Evolutionary conservation across 2,797 vertebrate species (phyloP).

Genomic region (Anomalospiza imberbis): DNA sequence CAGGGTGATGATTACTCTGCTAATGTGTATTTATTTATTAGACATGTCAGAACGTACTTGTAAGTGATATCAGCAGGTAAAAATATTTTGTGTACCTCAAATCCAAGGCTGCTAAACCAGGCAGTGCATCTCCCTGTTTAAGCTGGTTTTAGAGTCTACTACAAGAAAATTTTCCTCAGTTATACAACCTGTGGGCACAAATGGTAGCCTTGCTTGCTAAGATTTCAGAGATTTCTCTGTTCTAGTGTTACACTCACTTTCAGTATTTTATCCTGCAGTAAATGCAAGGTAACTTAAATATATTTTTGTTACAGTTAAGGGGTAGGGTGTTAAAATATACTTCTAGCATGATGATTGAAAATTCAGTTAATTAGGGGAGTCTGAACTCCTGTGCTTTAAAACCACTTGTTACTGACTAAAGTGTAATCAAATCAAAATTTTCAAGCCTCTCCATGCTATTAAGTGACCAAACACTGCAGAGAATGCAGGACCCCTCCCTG

Average conservation of each 20-base stretch:
- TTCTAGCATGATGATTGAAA: not conserved
- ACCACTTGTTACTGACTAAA: not conserved
- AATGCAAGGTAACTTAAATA: not conserved
- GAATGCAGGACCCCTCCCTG: not conserved
- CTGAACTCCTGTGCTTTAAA: not conserved
- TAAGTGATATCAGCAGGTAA: not conserved
- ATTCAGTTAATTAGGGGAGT: not conserved
- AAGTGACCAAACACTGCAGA: not conserved
- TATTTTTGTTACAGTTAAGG: not conserved
- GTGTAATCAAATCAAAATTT: not conserved
- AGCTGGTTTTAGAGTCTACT: not conserved
- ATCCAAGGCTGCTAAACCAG: not conserved
- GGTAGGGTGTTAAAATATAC: not conserved
- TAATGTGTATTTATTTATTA: slow-evolving; percentile 27
- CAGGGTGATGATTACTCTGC: not conserved
- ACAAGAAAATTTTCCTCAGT: not conserved
- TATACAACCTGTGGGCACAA: not conserved
- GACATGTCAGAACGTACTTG: not conserved
- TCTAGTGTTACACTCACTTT: not conserved
- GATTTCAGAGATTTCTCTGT: not conserved
- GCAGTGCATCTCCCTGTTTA: not conserved
- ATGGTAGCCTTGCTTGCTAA: not conserved
- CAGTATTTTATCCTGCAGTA: not conserved
- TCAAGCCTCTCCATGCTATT: too few relatives aligned
- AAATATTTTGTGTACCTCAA: not conserved